Percentiles rank a stretch among this genome's conserved stretches.
Evolutionary conservation across 2,888 invertebrate species (phyloP).

Genomic region (Pegoplata infirma): DNA sequence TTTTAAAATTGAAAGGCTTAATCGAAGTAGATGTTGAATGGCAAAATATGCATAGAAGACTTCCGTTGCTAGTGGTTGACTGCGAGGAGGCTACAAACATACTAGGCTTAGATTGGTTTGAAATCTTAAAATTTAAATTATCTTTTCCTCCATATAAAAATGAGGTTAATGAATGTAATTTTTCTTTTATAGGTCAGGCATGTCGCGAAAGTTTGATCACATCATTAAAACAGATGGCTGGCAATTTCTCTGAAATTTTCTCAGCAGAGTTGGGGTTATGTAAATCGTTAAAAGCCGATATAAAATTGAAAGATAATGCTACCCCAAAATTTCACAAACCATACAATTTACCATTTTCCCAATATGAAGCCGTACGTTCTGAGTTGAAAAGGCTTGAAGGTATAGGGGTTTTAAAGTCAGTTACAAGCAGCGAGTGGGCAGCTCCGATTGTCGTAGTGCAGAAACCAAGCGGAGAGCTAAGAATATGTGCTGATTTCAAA

Average conservation of each 20-base stretch:
- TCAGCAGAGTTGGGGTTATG: not conserved
- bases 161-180: not conserved
- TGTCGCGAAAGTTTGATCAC: not conserved
- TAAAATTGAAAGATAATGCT: conserved; percentile 1
- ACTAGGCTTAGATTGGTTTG: conserved; percentile 30
- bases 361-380: not conserved
- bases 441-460: not conserved
- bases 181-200: not conserved
- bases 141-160: not conserved
- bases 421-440: conserved; percentile 8
- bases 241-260: conserved; percentile 4
- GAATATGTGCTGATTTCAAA: conserved; percentile 26
- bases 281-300: conserved; percentile 28
- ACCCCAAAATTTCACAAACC: not conserved
- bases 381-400: conserved; percentile 1
- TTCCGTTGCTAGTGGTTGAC: conserved; percentile 2
- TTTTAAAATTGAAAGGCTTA: conserved; percentile 8
- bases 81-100: conserved; percentile 15
- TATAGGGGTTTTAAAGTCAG: conserved; percentile 1
- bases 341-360: too few relatives aligned
- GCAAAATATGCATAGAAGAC: not conserved
- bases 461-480: not conserved
- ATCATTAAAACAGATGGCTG: not conserved
- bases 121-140: not conserved
- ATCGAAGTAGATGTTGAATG: not conserved